phyloP scores from a whole-genome alignment of 2,797 vertebrate species.

The Apogon talboti region DNA sequence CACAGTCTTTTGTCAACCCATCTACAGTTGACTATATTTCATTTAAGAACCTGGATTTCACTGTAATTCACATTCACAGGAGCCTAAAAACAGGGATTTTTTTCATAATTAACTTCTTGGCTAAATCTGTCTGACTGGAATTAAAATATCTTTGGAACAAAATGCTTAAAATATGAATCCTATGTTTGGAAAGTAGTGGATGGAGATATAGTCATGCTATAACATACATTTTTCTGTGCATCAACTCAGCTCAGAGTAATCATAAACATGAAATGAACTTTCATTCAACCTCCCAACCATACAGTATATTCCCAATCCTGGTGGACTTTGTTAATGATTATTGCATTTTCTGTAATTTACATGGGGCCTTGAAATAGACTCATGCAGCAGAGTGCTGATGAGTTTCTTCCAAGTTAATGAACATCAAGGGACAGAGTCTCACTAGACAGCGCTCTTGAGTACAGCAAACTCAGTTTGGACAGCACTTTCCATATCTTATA shows the following conservation, averaged over 20 bases:
- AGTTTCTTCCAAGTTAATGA: constrained; percentile 63
- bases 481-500: constrained; percentile 37
- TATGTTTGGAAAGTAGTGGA: neutral
- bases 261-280: constrained; percentile 60
- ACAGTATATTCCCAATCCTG: constrained; percentile 44
- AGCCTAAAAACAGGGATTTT: neutral
- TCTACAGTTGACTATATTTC: constrained; percentile 11
- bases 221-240: no score
- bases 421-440: constrained; percentile 61
- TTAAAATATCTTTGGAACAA: constrained; percentile 1
- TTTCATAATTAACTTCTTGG: constrained; percentile 8
- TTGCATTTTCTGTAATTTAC: constrained; percentile 64
- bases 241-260: constrained; percentile 31
- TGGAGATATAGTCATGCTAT: neutral
- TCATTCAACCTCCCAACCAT: constrained; percentile 60
- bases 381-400: constrained; percentile 52
- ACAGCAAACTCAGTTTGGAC: constrained; percentile 41
- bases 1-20: constrained; percentile 19
- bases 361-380: constrained; percentile 61
- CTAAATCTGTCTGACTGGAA: constrained; percentile 3
- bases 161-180: constrained; percentile 1
- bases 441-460: constrained; percentile 27
- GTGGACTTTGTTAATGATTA: constrained; percentile 67
- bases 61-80: constrained; percentile 20
- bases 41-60: constrained; percentile 4